phyloP scores from a whole-genome alignment of 1,140 invertebrate species.

The Cherax quadricarinatus region DNA sequence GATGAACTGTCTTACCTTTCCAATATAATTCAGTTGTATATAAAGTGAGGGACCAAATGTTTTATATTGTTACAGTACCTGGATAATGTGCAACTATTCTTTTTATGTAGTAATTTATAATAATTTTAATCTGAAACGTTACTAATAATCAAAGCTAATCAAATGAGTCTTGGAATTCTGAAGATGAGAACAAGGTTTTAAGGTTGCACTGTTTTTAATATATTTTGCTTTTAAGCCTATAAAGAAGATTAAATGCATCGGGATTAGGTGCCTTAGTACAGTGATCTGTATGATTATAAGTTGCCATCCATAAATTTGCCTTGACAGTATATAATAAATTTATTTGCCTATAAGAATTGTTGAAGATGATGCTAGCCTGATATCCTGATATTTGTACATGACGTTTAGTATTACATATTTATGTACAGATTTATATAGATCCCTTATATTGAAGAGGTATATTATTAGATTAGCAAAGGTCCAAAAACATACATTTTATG shows the following conservation, averaged over 20 bases:
- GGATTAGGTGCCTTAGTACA: slow-evolving; percentile 38
- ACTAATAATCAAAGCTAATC: slow-evolving; percentile 30
- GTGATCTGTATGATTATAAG: slow-evolving; percentile 25
- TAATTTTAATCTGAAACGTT: slow-evolving; percentile 2
- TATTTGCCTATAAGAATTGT: background rate
- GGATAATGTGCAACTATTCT: slow-evolving; percentile 33
- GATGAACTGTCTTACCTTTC: slow-evolving; percentile 28
- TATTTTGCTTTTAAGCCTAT: background rate
- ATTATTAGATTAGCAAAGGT: slow-evolving; percentile 30
- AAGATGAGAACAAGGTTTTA: background rate
- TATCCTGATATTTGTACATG: slow-evolving; percentile 25
- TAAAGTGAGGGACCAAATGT: slow-evolving; percentile 37
- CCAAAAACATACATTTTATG: slow-evolving; percentile 34
- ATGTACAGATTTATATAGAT: slow-evolving; percentile 52
- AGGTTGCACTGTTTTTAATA: background rate
- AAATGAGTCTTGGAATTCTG: background rate
- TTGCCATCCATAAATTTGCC: slow-evolving; percentile 50
- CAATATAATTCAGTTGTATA: slow-evolving; percentile 15
- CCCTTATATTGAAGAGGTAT: slow-evolving; percentile 24
- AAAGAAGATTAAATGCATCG: background rate
- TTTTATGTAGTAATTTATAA: slow-evolving; percentile 35
- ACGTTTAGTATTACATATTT: slow-evolving; percentile 14
- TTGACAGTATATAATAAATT: slow-evolving; percentile 5
- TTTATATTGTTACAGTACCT: slow-evolving; percentile 44
- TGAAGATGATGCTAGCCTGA: slow-evolving; percentile 36